Evolutionary conservation across 2,888 invertebrate species (phyloP).

Genomic region (Chloroclystis v-ata): DNA sequence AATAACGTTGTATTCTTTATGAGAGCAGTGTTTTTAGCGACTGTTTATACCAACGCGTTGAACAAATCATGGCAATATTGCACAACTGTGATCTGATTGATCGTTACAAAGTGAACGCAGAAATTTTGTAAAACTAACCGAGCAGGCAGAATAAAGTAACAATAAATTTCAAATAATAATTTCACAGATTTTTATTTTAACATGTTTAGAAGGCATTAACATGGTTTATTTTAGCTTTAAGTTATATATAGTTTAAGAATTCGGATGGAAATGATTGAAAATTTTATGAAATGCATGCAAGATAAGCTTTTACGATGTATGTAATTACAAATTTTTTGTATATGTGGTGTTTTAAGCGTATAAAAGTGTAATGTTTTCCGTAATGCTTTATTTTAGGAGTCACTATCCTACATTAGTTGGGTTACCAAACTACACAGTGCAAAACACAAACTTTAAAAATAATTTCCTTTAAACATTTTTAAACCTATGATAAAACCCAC

Average conservation of each 20-base stretch:
- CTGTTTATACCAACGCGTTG: not conserved
- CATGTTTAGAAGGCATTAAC: constrained; percentile 10
- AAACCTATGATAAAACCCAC: not conserved
- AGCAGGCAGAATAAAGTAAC: not conserved
- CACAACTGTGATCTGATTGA: constrained; percentile 2
- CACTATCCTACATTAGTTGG: not conserved
- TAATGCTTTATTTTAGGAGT: not conserved
- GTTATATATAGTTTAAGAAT: not conserved
- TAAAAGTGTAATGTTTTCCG: not conserved
- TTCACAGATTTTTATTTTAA: not conserved
- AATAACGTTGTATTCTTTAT: too few relatives aligned
- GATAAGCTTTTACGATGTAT: constrained; percentile 1
- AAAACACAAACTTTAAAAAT: not conserved
- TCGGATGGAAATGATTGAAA: constrained; percentile 18
- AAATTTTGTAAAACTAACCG: not conserved
- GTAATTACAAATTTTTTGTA: not conserved
- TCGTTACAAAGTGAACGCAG: not conserved
- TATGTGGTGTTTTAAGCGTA: constrained; percentile 1
- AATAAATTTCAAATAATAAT: not conserved
- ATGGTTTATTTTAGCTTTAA: constrained; percentile 9
- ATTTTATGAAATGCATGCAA: constrained; percentile 27
- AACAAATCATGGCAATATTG: not conserved
- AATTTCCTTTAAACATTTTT: not conserved
- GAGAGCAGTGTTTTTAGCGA: too few relatives aligned
- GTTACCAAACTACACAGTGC: not conserved